Conservation (phyloP, 1,140 invertebrate species). For the Venustaconcha ellipsiformis region DNA sequence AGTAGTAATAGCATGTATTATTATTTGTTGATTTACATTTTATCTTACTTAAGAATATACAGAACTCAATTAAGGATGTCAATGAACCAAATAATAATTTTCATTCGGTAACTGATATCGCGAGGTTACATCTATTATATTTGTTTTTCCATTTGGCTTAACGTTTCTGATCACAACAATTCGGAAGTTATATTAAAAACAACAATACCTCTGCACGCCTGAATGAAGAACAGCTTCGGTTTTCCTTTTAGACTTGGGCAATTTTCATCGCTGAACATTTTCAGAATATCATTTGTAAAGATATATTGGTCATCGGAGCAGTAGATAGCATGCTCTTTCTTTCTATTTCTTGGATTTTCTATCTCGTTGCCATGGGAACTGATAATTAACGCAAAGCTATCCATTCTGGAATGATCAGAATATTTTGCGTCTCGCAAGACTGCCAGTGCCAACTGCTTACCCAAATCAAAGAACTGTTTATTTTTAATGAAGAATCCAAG, state of each 20-base stretch:
- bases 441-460: constrained; percentile 4
- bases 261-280: constrained; percentile 27
- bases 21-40: too few species aligned
- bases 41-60: too few species aligned
- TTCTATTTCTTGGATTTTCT: background rate
- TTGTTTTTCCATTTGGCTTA: too few species aligned
- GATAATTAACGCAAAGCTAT: constrained; percentile 42
- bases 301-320: constrained; percentile 21
- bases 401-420: constrained; percentile 24
- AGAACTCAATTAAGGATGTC: too few species aligned
- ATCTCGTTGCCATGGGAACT: constrained; percentile 33
- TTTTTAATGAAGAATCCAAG: constrained; percentile 24
- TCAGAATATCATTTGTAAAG: constrained; percentile 13
- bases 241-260: constrained; percentile 28
- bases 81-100: too few species aligned
- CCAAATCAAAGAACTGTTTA: background rate
- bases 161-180: too few species aligned
- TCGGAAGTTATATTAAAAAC: background rate
- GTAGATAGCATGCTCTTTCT: constrained; percentile 10
- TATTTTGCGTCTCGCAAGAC: constrained; percentile 5
- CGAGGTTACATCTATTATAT: too few species aligned
- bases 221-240: constrained; percentile 31
- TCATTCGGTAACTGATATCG: too few species aligned
- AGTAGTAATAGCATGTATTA: too few species aligned
- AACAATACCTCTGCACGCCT: constrained; percentile 28